A percentile compares a stretch with the other conserved stretches of the same genome.
Evolutionary conservation across 2,797 vertebrate genomes (phyloP).

Genomic region (Rhyacichthys aspro): DNA sequence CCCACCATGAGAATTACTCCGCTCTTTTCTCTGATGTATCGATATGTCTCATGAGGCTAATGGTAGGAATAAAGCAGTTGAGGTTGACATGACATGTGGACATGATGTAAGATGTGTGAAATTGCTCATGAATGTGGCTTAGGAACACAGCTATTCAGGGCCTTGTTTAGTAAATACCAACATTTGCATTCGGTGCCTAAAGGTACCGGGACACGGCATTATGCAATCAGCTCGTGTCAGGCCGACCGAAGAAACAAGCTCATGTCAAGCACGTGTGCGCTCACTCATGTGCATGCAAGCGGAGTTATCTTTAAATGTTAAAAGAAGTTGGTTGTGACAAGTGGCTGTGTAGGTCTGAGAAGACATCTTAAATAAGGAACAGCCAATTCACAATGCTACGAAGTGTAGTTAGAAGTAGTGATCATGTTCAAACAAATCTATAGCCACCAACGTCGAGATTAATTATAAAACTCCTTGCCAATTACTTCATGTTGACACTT

Average conservation of each 20-base stretch:
- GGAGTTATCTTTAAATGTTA: neutral
- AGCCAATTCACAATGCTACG: too few relatives aligned
- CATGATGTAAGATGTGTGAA: constrained; percentile 41
- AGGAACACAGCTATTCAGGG: constrained; percentile 12
- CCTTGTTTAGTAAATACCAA: constrained; percentile 52
- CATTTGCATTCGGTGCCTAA: constrained; percentile 60
- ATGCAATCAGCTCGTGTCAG: constrained; percentile 16
- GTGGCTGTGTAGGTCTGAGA: too few relatives aligned
- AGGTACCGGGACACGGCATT: too few relatives aligned
- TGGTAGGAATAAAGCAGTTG: constrained; percentile 54
- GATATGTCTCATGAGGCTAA: constrained; percentile 43
- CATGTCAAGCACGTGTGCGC: constrained; percentile 11
- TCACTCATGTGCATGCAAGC: constrained; percentile 31
- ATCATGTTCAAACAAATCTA: too few relatives aligned
- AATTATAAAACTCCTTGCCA: too few relatives aligned
- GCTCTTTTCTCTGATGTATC: constrained; percentile 45
- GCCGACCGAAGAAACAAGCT: constrained; percentile 20
- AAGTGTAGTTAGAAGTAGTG: too few relatives aligned
- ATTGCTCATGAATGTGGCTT: constrained; percentile 24
- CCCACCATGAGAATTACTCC: constrained; percentile 52
- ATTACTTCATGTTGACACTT: too few relatives aligned
- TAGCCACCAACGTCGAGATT: too few relatives aligned
- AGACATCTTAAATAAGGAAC: too few relatives aligned
- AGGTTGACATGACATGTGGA: constrained; percentile 43
- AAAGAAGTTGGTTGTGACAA: too few relatives aligned